Base-by-base conservation (phyloP, 2,888 invertebrate genomes). In the Lasioglossum vierecki region DNA sequence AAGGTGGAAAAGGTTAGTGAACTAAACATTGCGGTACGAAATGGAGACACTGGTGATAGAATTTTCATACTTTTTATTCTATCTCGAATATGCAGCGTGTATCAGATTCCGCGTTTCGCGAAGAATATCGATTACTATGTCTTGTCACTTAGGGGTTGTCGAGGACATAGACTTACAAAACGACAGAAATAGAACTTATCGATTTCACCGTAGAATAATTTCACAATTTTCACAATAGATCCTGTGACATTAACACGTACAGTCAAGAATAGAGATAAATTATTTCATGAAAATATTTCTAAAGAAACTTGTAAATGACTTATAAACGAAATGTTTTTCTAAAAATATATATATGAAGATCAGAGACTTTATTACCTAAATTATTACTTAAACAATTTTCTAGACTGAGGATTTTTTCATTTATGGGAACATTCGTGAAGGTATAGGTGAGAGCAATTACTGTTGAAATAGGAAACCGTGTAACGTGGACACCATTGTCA, bases 41-140 rank as follows among this genome's bases (percentile, higher is more conserved):
- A 30, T 18, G 4, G 13, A 18, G 5, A 46, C 6, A 41, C n/a
- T 26, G 26, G 26, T 6, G 18, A 53, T 26, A 46, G n/a, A 30
- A 15, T 30, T 26, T 15, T 63, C 6, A 63, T 30, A 30, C 26
- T 44, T 71, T 35, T 18, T 30, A 72, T 3, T 22, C 6, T 72
- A 72, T 30, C 26, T 71, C 6, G 41, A 15, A 60, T 13, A 11
- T 4, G 68, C 68, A 39, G 4, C 11, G 41, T 60, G 44, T 63
- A 39, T 76, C 35, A 9, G 22, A 15, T 68, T 76, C 39, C 49
- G 4, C 44, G 30, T 49, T 76, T 46, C 66, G n/a, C 35, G 44
- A 35, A 5, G n/a, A 68, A 76, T 76, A 76, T 76, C 46, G 46
- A 76, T 76, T 76, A 44, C 60, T 15, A 18, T 60, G 41, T 66